A percentile compares a stretch with the other conserved stretches of the same genome.
phyloP scores from a whole-genome alignment of 2,888 invertebrate species.

The Lobophora halterata region DNA sequence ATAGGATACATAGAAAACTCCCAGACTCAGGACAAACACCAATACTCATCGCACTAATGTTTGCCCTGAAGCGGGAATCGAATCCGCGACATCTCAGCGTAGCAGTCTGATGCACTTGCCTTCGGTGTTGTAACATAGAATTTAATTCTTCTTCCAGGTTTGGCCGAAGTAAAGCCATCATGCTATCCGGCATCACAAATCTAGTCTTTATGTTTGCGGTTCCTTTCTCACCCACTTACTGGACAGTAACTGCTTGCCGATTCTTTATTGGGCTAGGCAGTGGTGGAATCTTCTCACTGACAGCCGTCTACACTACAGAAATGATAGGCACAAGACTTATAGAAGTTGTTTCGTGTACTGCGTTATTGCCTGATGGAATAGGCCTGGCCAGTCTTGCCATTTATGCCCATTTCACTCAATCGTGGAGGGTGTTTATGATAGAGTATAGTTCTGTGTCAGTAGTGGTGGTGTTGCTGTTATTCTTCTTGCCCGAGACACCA shows the following conservation, averaged over 20 bases:
- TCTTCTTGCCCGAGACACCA: constrained; percentile 55
- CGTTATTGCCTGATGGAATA: constrained; percentile 42
- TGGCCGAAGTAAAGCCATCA: constrained; percentile 79
- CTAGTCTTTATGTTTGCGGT: constrained; percentile 83
- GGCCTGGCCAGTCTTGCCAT: constrained; percentile 38
- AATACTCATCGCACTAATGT: no score
- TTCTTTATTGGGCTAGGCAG: constrained; percentile 85
- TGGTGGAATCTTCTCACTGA: constrained; percentile 85
- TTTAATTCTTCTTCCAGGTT: constrained; percentile 42
- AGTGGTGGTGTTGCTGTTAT: constrained; percentile 35
- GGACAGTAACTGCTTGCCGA: constrained; percentile 79
- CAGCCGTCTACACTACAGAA: constrained; percentile 76
- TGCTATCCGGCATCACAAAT: constrained; percentile 83
- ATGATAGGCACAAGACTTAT: constrained; percentile 73
- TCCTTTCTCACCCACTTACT: constrained; percentile 80
- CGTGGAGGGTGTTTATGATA: constrained; percentile 47
- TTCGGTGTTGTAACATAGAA: no score
- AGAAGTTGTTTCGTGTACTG: constrained; percentile 46
- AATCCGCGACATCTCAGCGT: no score
- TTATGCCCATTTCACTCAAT: constrained; percentile 45
- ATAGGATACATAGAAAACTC: no score
- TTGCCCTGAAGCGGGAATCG: no score
- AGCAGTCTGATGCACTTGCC: no score
- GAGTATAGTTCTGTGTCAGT: constrained; percentile 36
- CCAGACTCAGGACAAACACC: no score